These are phyloP conservation scores for Hyles lineata DNA, from an alignment of 2,888 invertebrate species.

Conservation along the genomic window DNA sequence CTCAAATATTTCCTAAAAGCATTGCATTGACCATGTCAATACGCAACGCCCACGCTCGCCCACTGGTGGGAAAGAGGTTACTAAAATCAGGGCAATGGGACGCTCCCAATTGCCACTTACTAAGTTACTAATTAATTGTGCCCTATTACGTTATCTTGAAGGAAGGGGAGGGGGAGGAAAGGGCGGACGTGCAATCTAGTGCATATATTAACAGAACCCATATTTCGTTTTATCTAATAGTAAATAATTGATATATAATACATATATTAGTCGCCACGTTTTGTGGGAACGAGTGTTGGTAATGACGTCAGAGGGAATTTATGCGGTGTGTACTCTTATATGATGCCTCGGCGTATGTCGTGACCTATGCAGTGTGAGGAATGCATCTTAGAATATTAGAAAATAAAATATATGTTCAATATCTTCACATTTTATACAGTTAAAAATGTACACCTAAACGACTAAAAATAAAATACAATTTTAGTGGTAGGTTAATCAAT, in stretches of 20 bases:
- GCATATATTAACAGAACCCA: slow-evolving; percentile 51
- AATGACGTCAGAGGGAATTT: not conserved
- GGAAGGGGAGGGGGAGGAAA: not conserved
- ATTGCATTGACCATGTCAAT: not conserved
- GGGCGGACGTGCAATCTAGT: slow-evolving; percentile 44
- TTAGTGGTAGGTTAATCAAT: too few species aligned
- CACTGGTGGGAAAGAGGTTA: slow-evolving; percentile 17
- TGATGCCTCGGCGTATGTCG: not conserved
- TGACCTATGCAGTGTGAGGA: too few species aligned
- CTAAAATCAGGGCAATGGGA: slow-evolving; percentile 4
- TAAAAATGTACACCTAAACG: too few species aligned
- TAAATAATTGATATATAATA: slow-evolving; percentile 42
- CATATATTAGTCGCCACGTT: slow-evolving; percentile 25
- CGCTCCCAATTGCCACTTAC: slow-evolving; percentile 19
- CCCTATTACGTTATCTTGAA: slow-evolving; percentile 36
- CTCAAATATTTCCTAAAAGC: too few species aligned
- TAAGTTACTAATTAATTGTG: slow-evolving; percentile 13
- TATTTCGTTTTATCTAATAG: slow-evolving; percentile 47
- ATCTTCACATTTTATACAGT: too few species aligned
- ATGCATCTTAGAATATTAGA: too few species aligned
- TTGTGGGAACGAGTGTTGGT: slow-evolving; percentile 35
- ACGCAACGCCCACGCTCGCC: not conserved
- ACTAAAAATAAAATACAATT: too few species aligned
- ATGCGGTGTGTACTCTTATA: slow-evolving; percentile 22
- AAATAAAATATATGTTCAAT: too few species aligned